Base-by-base conservation (phyloP, 2,113 vertebrate species). In the Chaetops frenatus region DNA sequence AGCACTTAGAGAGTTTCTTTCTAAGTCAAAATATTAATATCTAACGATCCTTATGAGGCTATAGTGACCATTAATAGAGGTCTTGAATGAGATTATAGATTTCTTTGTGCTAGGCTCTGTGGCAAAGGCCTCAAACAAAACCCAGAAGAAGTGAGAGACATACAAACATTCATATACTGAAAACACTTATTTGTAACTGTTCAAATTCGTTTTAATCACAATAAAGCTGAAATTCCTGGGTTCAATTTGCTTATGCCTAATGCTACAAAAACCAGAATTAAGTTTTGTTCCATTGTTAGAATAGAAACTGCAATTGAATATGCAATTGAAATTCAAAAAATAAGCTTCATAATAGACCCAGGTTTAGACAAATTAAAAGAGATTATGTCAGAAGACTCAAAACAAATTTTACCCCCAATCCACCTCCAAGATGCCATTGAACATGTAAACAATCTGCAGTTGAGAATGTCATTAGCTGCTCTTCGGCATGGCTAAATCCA, bases 91-190 rank as follows among this genome's bases (percentile, higher is more conserved):
- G 18, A 50, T 69, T 35, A 44, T 6, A 36, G 15, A 23, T 69
- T 74, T 81, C 6, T 44, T 42, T 18, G 5, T 36, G 7, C 42
- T 50, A 47, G 29, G 1, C 64, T 14, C 31, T 79, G 15, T 18
- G 7, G 7, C 15, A 67, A 84, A 73, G 45, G 1, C 17, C 29
- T 84, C 33, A 45, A 70, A 76, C 5, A 72, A 64, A 82, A 53
- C 4, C 0, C 31, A 51, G n/a, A 51, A 57, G 76, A 50, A 50
- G 2, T 5, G 56, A 82, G 25, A 78, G 11, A 15, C 2, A 33
- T 25, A 33, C 1, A 5, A 71, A 78, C 83, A 17, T 1, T 11
- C 11, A 38, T 0, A 1, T 53, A n/a, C 24, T 65, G 25, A 78
- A 89, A 81, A 57, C 11, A 36, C 2, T 47, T 62, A 50, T 38